phyloP scores from a whole-genome alignment of 2,888 invertebrate species.

The Philereme transversata region DNA sequence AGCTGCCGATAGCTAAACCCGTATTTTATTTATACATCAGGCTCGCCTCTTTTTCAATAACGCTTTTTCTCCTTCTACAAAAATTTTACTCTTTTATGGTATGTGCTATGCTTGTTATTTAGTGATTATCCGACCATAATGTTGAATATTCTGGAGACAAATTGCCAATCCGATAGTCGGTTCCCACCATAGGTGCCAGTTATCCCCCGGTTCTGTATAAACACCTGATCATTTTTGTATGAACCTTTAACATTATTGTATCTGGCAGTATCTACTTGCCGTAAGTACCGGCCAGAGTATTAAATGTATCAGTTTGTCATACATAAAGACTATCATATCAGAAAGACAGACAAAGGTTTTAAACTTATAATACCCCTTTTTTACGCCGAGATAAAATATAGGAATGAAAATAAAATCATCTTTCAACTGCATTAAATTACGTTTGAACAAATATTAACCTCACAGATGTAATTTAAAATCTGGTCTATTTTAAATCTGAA shows the following conservation, averaged over 20 bases:
- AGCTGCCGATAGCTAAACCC: slow-evolving; percentile 84
- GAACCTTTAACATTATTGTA: too few relatives aligned
- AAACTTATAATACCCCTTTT: too few relatives aligned
- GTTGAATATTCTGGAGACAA: slow-evolving; percentile 72
- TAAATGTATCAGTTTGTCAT: too few relatives aligned
- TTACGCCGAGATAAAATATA: too few relatives aligned
- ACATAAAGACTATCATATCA: too few relatives aligned
- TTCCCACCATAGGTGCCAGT: slow-evolving; percentile 49
- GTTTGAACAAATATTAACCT: slow-evolving; percentile 1
- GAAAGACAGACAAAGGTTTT: too few relatives aligned
- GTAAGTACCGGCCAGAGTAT: too few relatives aligned
- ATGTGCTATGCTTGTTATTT: slow-evolving; percentile 77
- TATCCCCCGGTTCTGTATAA: slow-evolving; percentile 6
- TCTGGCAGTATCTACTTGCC: too few relatives aligned
- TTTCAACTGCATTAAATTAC: background rate
- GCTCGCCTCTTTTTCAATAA: slow-evolving; percentile 82
- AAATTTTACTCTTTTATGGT: slow-evolving; percentile 81
- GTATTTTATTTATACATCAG: slow-evolving; percentile 84
- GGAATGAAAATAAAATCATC: too few relatives aligned
- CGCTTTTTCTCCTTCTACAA: slow-evolving; percentile 74
- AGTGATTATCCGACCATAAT: slow-evolving; percentile 75
- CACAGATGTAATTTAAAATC: slow-evolving; percentile 19
- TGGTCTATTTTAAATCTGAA: slow-evolving; percentile 14
- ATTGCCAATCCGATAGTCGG: slow-evolving; percentile 64
- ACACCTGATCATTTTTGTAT: too few relatives aligned